Evolutionary conservation across 1,140 invertebrate species (phyloP), one percentile per base, ranked within the genome.

Genomic region (Grapholita molesta): DNA sequence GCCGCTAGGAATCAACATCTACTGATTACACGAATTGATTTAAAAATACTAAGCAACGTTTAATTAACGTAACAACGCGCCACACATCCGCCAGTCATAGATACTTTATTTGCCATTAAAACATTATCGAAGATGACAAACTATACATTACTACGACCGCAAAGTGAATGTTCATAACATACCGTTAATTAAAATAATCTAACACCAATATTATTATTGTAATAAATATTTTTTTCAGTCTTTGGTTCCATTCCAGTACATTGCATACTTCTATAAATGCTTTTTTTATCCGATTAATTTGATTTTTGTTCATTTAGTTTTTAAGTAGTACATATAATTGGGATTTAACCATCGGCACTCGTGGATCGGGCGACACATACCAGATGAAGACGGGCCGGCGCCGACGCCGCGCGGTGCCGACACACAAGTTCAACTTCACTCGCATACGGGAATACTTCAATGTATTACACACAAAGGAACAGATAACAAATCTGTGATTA

Each of bases 201-300:
- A 87, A 85, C 80, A 84, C 79, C 84, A 85, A 83, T 86, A 84
- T 78, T 77, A 80, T 85, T 82, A 86, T 81, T 79, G 85, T 80
- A 87, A 87, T 85, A 88, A 89, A 86, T 89, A 89, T 83, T 83
- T 72, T 81, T 77, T 79, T 88, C 86, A 88, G 86, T 88, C 86
- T 88, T 90, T 90, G 86, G 88, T 86, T 87, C 77, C 80, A 81
- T 85, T 81, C 82, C 78, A 87, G 82, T 86, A 82, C 81, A 77
- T 84, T 83, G 79, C 78, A 82, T 83, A 73, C 61, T 69, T 78
- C 48, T 76, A 79, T 78, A 77, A 82, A 84, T 80, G 83, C 77
- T 76, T 82, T 77, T n/a, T 74, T 75, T 75, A 67, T 70, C 73
- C 79, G 75, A 72, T 71, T 64, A 70, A 25, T 61, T 61, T 30